A percentile compares a stretch with the other conserved stretches of the same genome.
Conservation (phyloP, 1,140 invertebrate species). For the Drosophila kanapiae region DNA sequence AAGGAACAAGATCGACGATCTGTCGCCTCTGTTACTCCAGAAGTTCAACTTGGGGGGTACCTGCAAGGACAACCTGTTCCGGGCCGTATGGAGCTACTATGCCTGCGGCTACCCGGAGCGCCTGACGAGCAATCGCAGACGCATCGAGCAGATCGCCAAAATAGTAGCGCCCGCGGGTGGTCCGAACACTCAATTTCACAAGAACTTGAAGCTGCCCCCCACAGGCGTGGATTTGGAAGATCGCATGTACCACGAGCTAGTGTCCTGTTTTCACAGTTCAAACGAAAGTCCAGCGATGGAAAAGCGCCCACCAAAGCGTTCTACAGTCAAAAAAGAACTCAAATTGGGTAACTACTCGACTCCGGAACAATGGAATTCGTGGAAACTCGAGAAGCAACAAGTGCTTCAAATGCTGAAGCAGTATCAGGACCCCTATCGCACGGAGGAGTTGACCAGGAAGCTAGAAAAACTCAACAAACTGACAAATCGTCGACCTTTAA, state of each 20-base stretch:
- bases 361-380: not conserved
- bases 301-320: not conserved
- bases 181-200: not conserved
- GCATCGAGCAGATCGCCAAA: conserved; percentile 31
- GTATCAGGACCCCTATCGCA: conserved; percentile 2
- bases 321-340: not conserved
- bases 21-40: conserved; percentile 30
- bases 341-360: not conserved
- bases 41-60: conserved; percentile 16
- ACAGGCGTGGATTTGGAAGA: conserved; percentile 1
- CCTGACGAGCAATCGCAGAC: conserved; percentile 30
- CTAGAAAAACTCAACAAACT: conserved; percentile 3
- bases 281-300: not conserved
- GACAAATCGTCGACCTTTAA: not conserved
- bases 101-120: conserved; percentile 45
- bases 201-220: not conserved
- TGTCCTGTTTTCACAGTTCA: conserved; percentile 31
- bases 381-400: conserved; percentile 5
- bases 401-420: not conserved
- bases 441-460: conserved; percentile 1
- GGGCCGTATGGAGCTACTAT: conserved; percentile 53
- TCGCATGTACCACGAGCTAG: conserved; percentile 34
- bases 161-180: conserved; percentile 11
- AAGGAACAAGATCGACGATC: conserved; percentile 25
- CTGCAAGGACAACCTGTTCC: conserved; percentile 35